A percentile compares a stretch with the other conserved stretches of the same genome.
Conservation (phyloP, 2,888 invertebrate genomes). For the Drosophila fulvimacula region DNA sequence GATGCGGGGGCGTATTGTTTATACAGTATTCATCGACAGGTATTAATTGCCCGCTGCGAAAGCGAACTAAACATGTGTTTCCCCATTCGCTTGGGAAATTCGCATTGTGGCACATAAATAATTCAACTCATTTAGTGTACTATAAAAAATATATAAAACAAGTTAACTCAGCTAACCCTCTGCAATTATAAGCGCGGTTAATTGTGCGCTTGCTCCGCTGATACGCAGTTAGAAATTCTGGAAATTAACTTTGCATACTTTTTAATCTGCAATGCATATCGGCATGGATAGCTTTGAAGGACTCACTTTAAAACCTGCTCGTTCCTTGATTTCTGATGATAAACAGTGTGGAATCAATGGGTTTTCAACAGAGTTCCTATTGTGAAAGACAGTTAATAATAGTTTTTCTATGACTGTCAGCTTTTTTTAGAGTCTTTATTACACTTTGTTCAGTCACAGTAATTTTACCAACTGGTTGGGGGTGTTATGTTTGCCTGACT, state of each 20-base stretch:
- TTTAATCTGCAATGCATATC: background rate
- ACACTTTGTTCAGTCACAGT: too few relatives aligned
- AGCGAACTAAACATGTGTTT: conserved; percentile 24
- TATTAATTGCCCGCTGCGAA: conserved; percentile 27
- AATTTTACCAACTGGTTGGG: too few relatives aligned
- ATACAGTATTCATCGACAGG: conserved; percentile 24
- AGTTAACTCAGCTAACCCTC: background rate
- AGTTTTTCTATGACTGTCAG: too few relatives aligned
- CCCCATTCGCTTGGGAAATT: conserved; percentile 44
- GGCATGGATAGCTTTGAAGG: background rate
- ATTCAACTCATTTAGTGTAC: conserved; percentile 7
- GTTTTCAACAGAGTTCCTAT: too few relatives aligned
- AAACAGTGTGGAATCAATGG: too few relatives aligned
- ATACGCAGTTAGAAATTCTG: background rate
- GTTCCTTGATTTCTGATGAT: too few relatives aligned
- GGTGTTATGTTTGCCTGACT: too few relatives aligned
- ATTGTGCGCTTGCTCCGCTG: background rate
- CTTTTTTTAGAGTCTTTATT: too few relatives aligned
- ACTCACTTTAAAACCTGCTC: too few relatives aligned
- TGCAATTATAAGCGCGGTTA: background rate
- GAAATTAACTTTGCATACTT: background rate
- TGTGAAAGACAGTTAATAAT: too few relatives aligned
- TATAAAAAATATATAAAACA: background rate
- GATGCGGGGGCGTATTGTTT: conserved; percentile 28
- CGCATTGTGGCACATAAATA: conserved; percentile 36